Evolutionary conservation across 2,113 vertebrate species (phyloP), one percentile per base, ranked within the genome.

Genomic region (Ploceus nigricollis): DNA sequence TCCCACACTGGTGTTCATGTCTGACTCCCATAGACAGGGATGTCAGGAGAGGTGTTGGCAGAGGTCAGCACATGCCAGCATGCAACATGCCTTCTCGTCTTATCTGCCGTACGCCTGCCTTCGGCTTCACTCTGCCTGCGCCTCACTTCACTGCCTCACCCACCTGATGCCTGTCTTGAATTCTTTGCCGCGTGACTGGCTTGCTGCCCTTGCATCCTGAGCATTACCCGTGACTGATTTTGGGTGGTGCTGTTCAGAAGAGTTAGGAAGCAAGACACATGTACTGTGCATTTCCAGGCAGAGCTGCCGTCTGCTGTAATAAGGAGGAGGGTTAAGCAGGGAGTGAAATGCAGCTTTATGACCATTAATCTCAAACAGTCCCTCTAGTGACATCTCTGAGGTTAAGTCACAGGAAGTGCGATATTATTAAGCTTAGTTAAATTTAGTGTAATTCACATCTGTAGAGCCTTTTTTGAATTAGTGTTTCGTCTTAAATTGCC

Each of bases 381-480:
- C 44, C 19, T 87, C 56, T 78, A 81, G 87, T 90, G 85, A 81
- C 57, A 82, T 93, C 68, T 86, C 86, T 68, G 45, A 95, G 76
- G 66, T 93, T 93, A 94, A 93, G 90, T 88, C 78, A 66, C 44
- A 71, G 68, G 42, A 96, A 75, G 53, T 80, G 44, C 51, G 70
- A 54, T 86, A 72, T 81, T 95, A 89, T 79, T 82, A 60, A 61
- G 82, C n/a, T 93, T 90, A 87, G 51, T 86, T 94, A 84, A 94
- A 94, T 93, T 92, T 81, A 83, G 58, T 48, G 48, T 72, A 87
- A 93, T 78, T 89, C 87, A 63, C 68, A 75, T 94, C 79, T 94
- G 79, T 64, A 81, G 84, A 68, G 61, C 60, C 51, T 69, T 47
- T 50, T 50, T 45, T 15, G 0, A 85, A 78, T 89, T 90, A 82